Conservation (phyloP, 2,888 invertebrate species). For the Hemithea aestivaria region DNA sequence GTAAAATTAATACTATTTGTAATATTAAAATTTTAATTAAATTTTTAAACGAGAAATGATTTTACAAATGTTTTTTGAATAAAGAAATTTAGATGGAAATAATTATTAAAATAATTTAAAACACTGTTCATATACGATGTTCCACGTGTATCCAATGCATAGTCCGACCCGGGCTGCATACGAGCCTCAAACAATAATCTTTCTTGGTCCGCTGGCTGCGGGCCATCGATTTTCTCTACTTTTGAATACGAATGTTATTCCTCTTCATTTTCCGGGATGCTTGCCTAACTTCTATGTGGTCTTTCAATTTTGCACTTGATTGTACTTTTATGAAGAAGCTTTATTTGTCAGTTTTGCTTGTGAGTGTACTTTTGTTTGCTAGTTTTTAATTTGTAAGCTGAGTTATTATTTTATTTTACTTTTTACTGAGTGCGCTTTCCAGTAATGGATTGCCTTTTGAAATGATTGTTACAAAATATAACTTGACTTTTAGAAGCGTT, state of each 20-base stretch:
- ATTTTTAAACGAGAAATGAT: too few species aligned
- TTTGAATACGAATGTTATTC: slow-evolving; percentile 19
- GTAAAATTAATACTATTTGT: too few species aligned
- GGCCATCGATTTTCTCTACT: slow-evolving; percentile 18
- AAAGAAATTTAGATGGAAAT: too few species aligned
- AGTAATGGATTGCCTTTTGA: too few species aligned
- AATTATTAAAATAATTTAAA: too few species aligned
- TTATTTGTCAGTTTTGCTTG: slow-evolving; percentile 2
- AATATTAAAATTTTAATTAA: too few species aligned
- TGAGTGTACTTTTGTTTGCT: slow-evolving; percentile 3
- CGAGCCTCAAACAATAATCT: slow-evolving; percentile 29
- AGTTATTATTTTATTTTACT: too few species aligned
- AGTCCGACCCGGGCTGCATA: slow-evolving; percentile 10
- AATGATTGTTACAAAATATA: too few species aligned
- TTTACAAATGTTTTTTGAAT: too few species aligned
- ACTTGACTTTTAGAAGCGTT: too few species aligned
- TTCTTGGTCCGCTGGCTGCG: slow-evolving; percentile 13
- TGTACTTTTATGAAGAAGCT: slow-evolving; percentile 9
- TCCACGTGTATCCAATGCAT: not conserved
- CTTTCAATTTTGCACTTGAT: slow-evolving; percentile 13
- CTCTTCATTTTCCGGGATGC: slow-evolving; percentile 13
- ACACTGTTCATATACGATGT: not conserved
- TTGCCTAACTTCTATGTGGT: slow-evolving; percentile 7
- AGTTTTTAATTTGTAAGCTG: not conserved
- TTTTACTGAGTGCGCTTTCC: too few species aligned